Conservation (phyloP, 1,140 invertebrate species). For the Brachionus rubens region DNA sequence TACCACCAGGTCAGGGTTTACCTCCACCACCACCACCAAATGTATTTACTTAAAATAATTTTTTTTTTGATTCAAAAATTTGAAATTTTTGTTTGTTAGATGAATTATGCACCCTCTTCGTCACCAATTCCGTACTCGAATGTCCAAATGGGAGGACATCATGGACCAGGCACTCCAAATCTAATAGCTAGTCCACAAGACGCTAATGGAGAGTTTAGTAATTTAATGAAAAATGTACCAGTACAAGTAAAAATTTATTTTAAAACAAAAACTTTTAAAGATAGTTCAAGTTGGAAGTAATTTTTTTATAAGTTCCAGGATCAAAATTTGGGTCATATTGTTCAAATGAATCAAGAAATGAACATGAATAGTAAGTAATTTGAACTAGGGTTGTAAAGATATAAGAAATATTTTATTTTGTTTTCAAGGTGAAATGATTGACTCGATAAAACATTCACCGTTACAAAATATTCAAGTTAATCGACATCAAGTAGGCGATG, state of each 20-base stretch:
- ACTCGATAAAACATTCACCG: conserved; percentile 38
- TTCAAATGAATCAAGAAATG: conserved; percentile 28
- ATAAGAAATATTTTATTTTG: neutral
- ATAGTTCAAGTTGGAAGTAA: neutral
- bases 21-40: too few relatives aligned
- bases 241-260: neutral
- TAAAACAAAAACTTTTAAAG: neutral
- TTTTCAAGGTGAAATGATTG: conserved; percentile 30
- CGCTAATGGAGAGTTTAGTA: conserved; percentile 13
- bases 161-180: conserved; percentile 33
- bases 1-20: neutral
- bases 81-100: neutral
- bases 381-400: neutral
- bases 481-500: neutral
- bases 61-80: too few relatives aligned
- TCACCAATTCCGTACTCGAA: conserved; percentile 9
- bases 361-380: conserved; percentile 41
- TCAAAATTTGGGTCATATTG: conserved; percentile 38
- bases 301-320: conserved; percentile 20
- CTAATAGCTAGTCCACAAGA: conserved; percentile 38
- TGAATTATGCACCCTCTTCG: conserved; percentile 26
- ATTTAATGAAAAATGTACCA: conserved; percentile 35
- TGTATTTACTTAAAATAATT: too few relatives aligned
- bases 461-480: conserved; percentile 14
- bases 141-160: conserved; percentile 41